These are phyloP conservation scores for Timema cristinae DNA, from an alignment of 2,888 invertebrate species.

Conservation along the genomic window DNA sequence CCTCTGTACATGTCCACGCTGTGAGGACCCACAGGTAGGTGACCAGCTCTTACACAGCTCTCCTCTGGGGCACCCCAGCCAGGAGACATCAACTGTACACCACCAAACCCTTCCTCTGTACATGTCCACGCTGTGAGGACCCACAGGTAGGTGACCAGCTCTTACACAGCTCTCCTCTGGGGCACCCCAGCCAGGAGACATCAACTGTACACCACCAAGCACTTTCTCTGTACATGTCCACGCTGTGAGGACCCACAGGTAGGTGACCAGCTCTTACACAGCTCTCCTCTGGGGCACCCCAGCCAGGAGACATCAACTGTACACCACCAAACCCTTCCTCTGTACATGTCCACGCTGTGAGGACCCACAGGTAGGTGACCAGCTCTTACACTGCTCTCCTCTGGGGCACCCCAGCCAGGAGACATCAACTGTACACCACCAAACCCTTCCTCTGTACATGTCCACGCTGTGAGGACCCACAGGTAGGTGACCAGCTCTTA, in stretches of 20 bases:
- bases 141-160: constrained; percentile 56
- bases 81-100: constrained; percentile 57
- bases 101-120: constrained; percentile 67
- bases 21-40: constrained; percentile 58
- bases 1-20: constrained; percentile 60
- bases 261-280: too few species aligned
- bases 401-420: too few species aligned
- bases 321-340: too few species aligned
- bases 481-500: too few species aligned
- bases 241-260: constrained; percentile 62
- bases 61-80: constrained; percentile 64
- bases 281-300: too few species aligned
- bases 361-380: constrained; percentile 58
- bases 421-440: too few species aligned
- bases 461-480: constrained; percentile 58
- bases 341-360: too few species aligned
- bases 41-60: constrained; percentile 61
- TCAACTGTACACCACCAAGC: constrained; percentile 61
- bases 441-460: too few species aligned
- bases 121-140: constrained; percentile 62
- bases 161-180: constrained; percentile 65
- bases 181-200: constrained; percentile 59
- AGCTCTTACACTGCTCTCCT: too few species aligned
- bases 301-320: too few species aligned
- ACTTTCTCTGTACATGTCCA: constrained; percentile 61